Base-by-base conservation (phyloP, 2,113 vertebrate species). In the Telmatochromis bifrenatus region DNA sequence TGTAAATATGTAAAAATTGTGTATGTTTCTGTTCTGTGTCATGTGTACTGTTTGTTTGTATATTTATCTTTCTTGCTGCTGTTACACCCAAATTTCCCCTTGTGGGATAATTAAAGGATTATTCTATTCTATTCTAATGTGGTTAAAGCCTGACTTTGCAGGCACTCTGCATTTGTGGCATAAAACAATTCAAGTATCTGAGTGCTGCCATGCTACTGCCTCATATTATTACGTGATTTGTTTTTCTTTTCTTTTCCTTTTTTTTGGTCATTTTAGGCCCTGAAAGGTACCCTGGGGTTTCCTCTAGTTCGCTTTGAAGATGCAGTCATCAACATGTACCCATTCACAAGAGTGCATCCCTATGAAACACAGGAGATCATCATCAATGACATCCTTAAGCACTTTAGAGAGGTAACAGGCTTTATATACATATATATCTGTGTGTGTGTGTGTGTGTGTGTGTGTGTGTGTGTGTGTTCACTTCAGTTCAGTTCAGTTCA, bases 281-380 rank as follows among this genome's bases (percentile, higher is more conserved):
- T 99, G 87, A 99, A 99, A 94, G 97, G 98, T 55, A 97, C 97
- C 0, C 92, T 99, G 94, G 98, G 98, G 3, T 97, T 99, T 54
- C 99, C 97, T 21, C 90, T 99, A 26, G 97, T 99, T 86, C 96
- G 98, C 2, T 99, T 99, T 92, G 98, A 99, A 93, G 98, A 99
- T 7, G 99, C 98, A 1, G 96, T 99, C 92, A 98, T 99, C 85
- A 97, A 99, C 90, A 96, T 99, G 97, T 98, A 99, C 85, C 98
- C 99, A 0, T 99, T 98, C 92, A 99, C 98, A 42, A 94, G 98
- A 53, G 98, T 99, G 4, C 99, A 99, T 90, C 98, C 99, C 0
- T 99, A 99, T 5, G 98, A 99, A 95, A 99, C 98, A 7, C 97
- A 98, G 93, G 98, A 99, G 75, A 99, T 99, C 92, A 98, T 99